Conservation (phyloP, 2,797 vertebrate genomes). For the Enoplosus armatus region DNA sequence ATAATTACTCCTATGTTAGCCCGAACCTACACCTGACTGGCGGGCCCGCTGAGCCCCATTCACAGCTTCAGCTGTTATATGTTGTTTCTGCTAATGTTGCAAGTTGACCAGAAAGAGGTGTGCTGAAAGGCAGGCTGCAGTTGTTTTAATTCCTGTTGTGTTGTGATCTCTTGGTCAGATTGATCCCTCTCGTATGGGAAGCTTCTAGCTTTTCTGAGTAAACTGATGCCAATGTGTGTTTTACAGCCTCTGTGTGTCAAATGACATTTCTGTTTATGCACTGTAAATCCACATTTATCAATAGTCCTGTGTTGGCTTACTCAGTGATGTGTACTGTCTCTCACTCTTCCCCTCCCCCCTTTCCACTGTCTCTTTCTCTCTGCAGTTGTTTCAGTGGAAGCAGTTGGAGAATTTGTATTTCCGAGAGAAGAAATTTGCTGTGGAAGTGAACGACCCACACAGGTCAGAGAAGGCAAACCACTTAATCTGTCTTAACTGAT, state of each 20-base stretch:
- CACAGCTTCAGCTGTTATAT: constrained; percentile 40
- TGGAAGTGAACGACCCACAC: constrained; percentile 95
- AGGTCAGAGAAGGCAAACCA: constrained; percentile 83
- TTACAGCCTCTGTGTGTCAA: constrained; percentile 32
- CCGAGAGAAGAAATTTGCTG: constrained; percentile 98
- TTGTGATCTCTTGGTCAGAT: constrained; percentile 18
- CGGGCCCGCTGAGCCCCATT: constrained; percentile 35
- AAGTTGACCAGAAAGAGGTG: constrained; percentile 18
- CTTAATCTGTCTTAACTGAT: constrained; percentile 38
- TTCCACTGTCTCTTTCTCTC: constrained; percentile 50
- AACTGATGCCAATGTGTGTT: constrained; percentile 44
- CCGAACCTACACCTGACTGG: constrained; percentile 53
- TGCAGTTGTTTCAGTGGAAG: constrained; percentile 96
- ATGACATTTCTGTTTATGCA: constrained; percentile 35
- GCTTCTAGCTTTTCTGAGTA: constrained; percentile 16
- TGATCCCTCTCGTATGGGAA: not conserved
- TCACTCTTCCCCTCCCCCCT: constrained; percentile 7
- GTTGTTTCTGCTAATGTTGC: constrained; percentile 35
- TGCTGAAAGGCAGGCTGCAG: constrained; percentile 15
- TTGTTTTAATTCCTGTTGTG: constrained; percentile 19
- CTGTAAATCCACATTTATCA: constrained; percentile 45
- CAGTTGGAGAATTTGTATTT: constrained; percentile 98
- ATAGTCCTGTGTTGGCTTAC: constrained; percentile 26
- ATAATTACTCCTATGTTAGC: constrained; percentile 51
- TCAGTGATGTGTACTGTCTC: constrained; percentile 50